Evolutionary conservation across 2,888 invertebrate genomes (phyloP).

Genomic region (Scrobipalpa atriplicella): DNA sequence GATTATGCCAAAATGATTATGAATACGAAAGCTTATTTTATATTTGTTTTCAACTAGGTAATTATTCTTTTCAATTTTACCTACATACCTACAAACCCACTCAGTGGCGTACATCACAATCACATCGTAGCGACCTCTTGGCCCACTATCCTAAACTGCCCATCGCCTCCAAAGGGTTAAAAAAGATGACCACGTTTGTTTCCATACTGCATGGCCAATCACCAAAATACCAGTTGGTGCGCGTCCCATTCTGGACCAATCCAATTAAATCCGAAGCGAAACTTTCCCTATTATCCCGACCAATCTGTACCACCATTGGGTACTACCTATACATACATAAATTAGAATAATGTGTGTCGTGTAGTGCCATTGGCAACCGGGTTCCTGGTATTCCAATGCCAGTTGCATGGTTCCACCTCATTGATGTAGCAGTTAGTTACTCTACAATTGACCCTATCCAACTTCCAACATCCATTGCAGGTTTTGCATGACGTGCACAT

Average conservation of each 20-base stretch:
- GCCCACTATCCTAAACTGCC: not conserved
- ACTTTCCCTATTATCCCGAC: slow-evolving; percentile 5
- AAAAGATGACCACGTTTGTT: not conserved
- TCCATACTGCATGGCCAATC: not conserved
- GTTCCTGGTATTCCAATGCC: not conserved
- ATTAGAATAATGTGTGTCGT: not conserved
- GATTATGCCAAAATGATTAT: no score
- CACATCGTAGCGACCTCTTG: no score
- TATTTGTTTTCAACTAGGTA: no score
- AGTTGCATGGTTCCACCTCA: not conserved
- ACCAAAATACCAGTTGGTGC: not conserved
- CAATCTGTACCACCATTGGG: not conserved
- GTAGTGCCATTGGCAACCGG: not conserved
- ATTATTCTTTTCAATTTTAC: no score
- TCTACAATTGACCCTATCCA: no score
- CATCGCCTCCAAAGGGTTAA: not conserved
- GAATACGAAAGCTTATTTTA: no score
- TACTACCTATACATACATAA: not conserved
- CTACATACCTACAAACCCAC: no score
- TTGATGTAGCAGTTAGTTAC: not conserved
- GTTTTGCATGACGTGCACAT: no score
- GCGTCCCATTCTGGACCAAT: not conserved
- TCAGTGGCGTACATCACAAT: no score
- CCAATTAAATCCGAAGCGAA: slow-evolving; percentile 5
- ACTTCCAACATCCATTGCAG: no score